Evolutionary conservation across 1,140 invertebrate species (phyloP), one percentile per base, ranked within the genome.

Genomic region (Popillia japonica): DNA sequence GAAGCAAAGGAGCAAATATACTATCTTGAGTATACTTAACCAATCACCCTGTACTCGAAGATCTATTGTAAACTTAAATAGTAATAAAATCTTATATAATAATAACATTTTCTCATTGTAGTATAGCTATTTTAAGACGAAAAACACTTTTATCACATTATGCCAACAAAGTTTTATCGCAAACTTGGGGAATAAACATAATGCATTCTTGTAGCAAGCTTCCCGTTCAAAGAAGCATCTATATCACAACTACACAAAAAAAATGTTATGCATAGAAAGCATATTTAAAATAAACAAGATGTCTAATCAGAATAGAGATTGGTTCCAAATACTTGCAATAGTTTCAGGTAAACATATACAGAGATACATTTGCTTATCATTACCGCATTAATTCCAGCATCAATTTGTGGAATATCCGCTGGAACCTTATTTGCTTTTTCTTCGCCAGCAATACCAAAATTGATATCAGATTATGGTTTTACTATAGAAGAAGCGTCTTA

Each of bases 401-500:
- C 59, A 2, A 61, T 27, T 64, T 79, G n/a, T 72, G 77, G 6
- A 68, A 75, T 17, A 76, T 17, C 59, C n/a, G 20, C 59, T 61
- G 59, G 59, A 20, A 4, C 1, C 17, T 22, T 61, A 8, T 61
- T 61, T 20, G 59, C 59, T 9, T 61, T 61, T 22, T 61, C 59
- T 9, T 61, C 78, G 0, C 78, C 78, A 22, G 75, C 78, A 3
- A 79, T 76, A 72, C 78, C 59, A 61, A 81, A 23, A 72, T 77
- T 17, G 59, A 79, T 9, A 61, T 85, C 22, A 14, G 73, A 75
- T 17, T 75, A 75, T 44, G 14, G 41, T 22, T 40, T 75, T 17
- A 79, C 27, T 10, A 48, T 80, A 44, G 44, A 78, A 23, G 79
- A 81, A 74, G 79, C 77, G 6, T 78, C 76, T 3, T 73, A 77